These are phyloP conservation scores for Hemithea aestivaria DNA, from an alignment of 2,888 invertebrate species.

Conservation along the genomic window DNA sequence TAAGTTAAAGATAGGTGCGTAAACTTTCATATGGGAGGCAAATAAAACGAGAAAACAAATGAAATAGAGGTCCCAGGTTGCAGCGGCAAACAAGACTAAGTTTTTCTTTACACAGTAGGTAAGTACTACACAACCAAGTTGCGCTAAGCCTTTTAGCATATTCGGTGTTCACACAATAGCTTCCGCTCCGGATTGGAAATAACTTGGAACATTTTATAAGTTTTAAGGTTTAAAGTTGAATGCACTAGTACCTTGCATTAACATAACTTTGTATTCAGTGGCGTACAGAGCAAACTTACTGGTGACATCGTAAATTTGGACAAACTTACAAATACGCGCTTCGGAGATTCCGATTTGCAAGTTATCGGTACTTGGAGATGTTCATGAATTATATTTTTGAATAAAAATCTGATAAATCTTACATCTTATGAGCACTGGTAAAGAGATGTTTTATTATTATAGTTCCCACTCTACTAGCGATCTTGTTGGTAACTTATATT, in stretches of 20 bases:
- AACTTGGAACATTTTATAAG: conserved; percentile 63
- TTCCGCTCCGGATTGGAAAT: conserved; percentile 50
- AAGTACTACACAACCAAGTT: conserved; percentile 16
- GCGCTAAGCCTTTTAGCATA: conserved; percentile 22
- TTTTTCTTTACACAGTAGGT: conserved; percentile 15
- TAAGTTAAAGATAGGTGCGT: too few relatives aligned
- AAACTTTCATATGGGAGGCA: neutral
- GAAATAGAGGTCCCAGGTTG: conserved; percentile 8
- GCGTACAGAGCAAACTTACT: conserved; percentile 62
- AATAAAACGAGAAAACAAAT: conserved; percentile 4
- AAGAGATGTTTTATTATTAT: neutral
- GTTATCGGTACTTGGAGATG: conserved; percentile 47
- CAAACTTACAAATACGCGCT: conserved; percentile 67
- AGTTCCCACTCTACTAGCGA: too few relatives aligned
- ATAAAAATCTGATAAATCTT: conserved; percentile 38
- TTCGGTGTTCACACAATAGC: conserved; percentile 31
- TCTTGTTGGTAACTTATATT: too few relatives aligned
- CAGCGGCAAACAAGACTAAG: conserved; percentile 8
- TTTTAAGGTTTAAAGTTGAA: conserved; percentile 63
- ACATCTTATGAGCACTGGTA: conserved; percentile 9
- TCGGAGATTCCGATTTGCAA: conserved; percentile 64
- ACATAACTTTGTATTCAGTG: conserved; percentile 75
- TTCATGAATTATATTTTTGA: conserved; percentile 50
- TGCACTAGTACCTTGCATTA: conserved; percentile 57
- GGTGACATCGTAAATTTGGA: conserved; percentile 69